These are phyloP conservation scores for Mythimna ferrago DNA, from an alignment of 2,888 invertebrate genomes.

Conservation along the genomic window DNA sequence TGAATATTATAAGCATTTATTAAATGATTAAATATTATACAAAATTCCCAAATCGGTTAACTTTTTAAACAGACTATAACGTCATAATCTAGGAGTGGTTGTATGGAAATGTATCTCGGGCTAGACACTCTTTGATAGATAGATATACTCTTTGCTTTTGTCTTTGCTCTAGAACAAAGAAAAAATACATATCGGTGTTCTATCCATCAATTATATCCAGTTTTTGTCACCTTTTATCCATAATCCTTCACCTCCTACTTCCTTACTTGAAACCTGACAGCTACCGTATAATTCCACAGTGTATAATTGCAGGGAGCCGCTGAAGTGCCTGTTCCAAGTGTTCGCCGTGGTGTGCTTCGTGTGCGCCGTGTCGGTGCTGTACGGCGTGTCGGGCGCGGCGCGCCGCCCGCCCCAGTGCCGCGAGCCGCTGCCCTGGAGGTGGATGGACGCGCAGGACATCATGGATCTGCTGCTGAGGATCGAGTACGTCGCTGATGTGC, in stretches of 20 bases:
- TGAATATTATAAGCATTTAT: too few relatives aligned
- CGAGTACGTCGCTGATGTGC: conserved; percentile 86
- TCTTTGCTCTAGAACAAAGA: too few relatives aligned
- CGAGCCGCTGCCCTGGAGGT: conserved; percentile 79
- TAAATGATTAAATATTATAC: too few relatives aligned
- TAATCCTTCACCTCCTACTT: conserved; percentile 1
- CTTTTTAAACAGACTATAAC: too few relatives aligned
- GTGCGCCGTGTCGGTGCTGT: conserved; percentile 77
- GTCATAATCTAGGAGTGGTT: too few relatives aligned
- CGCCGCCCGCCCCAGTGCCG: conserved; percentile 53
- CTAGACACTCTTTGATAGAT: too few relatives aligned
- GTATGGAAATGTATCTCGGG: too few relatives aligned
- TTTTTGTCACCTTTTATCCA: background rate
- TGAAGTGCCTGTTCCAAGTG: conserved; percentile 84
- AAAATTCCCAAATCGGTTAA: too few relatives aligned
- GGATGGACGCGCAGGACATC: conserved; percentile 83
- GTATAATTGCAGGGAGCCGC: conserved; percentile 83
- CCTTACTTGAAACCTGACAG: conserved; percentile 40
- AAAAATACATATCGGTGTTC: too few relatives aligned
- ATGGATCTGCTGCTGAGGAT: conserved; percentile 82
- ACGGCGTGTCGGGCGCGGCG: conserved; percentile 71
- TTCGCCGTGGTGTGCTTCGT: conserved; percentile 85
- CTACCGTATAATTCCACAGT: conserved; percentile 72
- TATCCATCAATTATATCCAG: too few relatives aligned
- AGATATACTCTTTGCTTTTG: too few relatives aligned